Evolutionary conservation across 2,113 vertebrate genomes (phyloP), one percentile per base, ranked within the genome.

Genomic region (Numenius arquata): DNA sequence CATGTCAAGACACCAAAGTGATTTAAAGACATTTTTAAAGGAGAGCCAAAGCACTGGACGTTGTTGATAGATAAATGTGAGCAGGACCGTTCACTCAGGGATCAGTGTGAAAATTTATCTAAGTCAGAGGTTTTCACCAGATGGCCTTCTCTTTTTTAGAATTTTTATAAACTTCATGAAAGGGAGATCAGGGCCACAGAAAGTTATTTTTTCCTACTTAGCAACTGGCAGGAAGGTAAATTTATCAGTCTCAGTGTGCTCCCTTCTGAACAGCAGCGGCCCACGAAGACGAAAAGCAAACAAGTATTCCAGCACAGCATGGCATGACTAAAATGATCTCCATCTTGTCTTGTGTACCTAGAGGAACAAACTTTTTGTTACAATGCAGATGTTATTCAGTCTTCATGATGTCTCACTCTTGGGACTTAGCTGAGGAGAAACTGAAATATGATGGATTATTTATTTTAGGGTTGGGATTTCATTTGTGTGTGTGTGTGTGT

Each of bases 341-440:
- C 53, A 70, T 55, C 89, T 90, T 96, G 43, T 67, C 74, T 88
- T 90, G 20, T 53, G n/a, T 55, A 70, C 80, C 85, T 91, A 48
- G 45, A 95, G 89, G 81, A 97, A 85, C 8, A 74, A 96, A 84
- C 55, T 86, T 91, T 77, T 79, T 95, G 25, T 74, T 93, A 65
- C 65, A 56, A 81, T 76, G 38, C n/a, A 76, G 79, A 55, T 70
- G 65, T 96, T 93, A 91, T 89, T 96, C 91, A 94, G 77, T 93
- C 78, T 84, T 85, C 15, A 34, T 90, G 56, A 53, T 74, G 41
- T 68, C 45, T 95, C 34, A 74, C 73, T 85, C 52, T 66, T 88
- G 68, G 68, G 52, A 90, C 84, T 94, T 66, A 89, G 47, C 40
- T 89, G 66, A 95, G 67, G 38, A 85, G 70, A 96, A 86, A 47